Evolutionary conservation across 2,797 vertebrate species (phyloP).

Genomic region (Lepus oiostolus): DNA sequence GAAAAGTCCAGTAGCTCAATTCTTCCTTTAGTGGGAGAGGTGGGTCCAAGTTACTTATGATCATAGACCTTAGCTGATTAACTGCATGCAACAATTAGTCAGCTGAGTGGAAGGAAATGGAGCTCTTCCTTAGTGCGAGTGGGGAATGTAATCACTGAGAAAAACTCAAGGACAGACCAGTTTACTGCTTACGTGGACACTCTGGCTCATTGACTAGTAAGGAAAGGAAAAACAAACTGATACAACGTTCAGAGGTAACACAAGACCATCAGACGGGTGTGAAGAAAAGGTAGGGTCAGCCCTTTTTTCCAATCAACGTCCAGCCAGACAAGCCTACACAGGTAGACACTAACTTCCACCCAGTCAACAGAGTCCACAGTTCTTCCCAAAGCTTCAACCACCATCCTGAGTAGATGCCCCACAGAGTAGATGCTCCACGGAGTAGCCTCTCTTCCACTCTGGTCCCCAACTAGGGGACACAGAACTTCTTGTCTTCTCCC

Average conservation of each 20-base stretch:
- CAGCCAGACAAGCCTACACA: background rate
- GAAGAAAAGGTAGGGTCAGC: accelerated
- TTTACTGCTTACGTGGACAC: conserved; percentile 20
- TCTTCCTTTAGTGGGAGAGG: background rate
- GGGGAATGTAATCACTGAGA: background rate
- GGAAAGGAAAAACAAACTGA: background rate
- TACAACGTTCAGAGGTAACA: background rate
- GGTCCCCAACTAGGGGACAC: background rate
- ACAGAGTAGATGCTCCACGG: no score
- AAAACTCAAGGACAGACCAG: background rate
- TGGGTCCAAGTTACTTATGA: accelerated
- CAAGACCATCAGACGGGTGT: accelerated
- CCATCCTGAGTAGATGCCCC: accelerated
- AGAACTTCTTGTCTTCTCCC: background rate
- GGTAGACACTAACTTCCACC: accelerated
- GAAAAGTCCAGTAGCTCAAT: background rate
- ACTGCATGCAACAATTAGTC: accelerated
- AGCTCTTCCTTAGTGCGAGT: background rate
- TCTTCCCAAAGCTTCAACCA: background rate
- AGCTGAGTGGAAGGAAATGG: background rate
- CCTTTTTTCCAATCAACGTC: background rate
- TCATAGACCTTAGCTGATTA: no score
- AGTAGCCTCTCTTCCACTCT: background rate
- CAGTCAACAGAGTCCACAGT: background rate
- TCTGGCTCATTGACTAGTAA: background rate